These are phyloP conservation scores for Brachyhypopomus gauderio DNA, from an alignment of 2,113 vertebrate genomes.

Conservation along the genomic window DNA sequence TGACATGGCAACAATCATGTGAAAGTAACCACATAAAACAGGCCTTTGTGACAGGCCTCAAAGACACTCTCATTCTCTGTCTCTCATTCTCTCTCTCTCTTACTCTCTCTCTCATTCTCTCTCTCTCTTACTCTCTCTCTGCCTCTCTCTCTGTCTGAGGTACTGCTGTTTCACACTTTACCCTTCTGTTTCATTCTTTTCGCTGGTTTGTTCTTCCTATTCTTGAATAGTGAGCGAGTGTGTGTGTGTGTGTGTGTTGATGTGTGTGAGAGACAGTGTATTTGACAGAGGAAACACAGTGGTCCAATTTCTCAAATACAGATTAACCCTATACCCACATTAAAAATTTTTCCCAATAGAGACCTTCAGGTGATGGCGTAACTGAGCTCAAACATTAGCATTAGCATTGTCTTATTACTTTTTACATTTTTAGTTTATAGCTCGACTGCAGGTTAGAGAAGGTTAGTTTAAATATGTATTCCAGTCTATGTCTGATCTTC, in stretches of 20 bases:
- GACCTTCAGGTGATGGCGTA: no score
- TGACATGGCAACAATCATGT: constrained; percentile 56
- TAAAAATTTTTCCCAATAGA: neutral
- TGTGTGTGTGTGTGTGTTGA: constrained; percentile 33
- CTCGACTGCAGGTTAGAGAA: no score
- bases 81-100: constrained; percentile 1
- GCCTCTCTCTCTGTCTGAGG: neutral
- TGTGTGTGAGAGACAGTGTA: neutral
- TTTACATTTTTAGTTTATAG: no score
- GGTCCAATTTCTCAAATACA: neutral
- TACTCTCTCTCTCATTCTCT: neutral
- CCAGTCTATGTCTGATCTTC: no score
- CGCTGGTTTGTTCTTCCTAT: neutral
- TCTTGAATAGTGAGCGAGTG: constrained; percentile 14
- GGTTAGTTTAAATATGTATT: no score
- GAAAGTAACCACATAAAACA: constrained; percentile 46
- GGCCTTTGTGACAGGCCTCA: constrained; percentile 34
- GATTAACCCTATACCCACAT: neutral
- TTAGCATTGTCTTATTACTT: no score
- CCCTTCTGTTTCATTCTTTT: constrained; percentile 28
- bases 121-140: neutral
- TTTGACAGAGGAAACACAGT: neutral
- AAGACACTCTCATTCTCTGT: constrained; percentile 11
- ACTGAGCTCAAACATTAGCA: no score
- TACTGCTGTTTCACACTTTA: neutral